Evolutionary conservation across 1,140 invertebrate species (phyloP).

Genomic region (Octopus sinensis): DNA sequence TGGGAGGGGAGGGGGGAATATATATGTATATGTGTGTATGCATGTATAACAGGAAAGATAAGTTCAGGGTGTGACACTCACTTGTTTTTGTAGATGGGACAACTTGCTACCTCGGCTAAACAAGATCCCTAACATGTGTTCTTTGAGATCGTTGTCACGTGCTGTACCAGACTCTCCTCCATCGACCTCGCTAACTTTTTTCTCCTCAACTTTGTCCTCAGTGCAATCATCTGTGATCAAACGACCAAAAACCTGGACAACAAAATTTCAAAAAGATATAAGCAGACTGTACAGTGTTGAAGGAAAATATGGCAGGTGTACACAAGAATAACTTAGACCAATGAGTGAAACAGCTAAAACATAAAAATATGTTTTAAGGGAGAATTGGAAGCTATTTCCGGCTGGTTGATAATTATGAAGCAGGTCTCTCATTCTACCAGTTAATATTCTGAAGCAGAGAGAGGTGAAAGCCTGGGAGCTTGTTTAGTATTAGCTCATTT

Average conservation of each 20-base stretch:
- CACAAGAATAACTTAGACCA: no score
- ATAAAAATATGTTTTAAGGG: no score
- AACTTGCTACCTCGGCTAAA: constrained; percentile 88
- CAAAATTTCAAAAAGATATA: constrained; percentile 15
- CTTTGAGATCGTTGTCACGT: constrained; percentile 82
- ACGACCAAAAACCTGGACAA: constrained; percentile 82
- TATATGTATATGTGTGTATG: no score
- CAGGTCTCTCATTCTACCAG: no score
- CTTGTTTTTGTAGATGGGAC: constrained; percentile 91
- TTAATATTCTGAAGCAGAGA: no score
- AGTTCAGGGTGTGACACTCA: constrained; percentile 46
- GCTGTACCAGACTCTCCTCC: constrained; percentile 52
- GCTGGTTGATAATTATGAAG: no score
- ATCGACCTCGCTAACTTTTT: constrained; percentile 54
- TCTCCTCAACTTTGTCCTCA: constrained; percentile 46
- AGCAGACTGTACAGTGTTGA: not conserved
- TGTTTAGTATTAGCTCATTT: no score
- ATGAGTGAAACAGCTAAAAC: no score
- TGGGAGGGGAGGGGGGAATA: no score
- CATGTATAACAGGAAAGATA: no score
- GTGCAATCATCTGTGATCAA: constrained; percentile 62
- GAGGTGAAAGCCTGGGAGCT: no score
- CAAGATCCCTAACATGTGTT: constrained; percentile 94
- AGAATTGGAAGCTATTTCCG: no score
- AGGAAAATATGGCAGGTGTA: not conserved